These are phyloP conservation scores for Holothuria glaberrima DNA, from an alignment of 35 echinoderm and acorn worm genomes.

Conservation along the genomic window DNA sequence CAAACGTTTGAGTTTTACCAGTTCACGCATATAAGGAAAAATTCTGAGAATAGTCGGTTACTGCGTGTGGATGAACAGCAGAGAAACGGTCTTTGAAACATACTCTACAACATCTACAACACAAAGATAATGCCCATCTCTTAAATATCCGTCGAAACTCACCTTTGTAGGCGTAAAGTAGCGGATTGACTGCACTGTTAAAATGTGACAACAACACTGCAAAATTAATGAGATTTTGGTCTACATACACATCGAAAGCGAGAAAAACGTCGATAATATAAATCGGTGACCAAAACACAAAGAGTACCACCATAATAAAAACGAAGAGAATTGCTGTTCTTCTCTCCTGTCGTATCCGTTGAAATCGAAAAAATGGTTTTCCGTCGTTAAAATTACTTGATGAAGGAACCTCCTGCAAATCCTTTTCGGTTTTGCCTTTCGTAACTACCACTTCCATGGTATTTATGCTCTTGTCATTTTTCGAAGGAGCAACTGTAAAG, in stretches of 20 bases:
- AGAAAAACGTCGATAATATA: constrained; percentile 66
- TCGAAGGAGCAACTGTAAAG: neutral
- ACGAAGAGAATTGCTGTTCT: constrained; percentile 70
- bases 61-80: too few species aligned
- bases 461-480: neutral
- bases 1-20: too few species aligned
- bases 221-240: constrained; percentile 65
- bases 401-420: neutral
- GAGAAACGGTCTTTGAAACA: constrained; percentile 18
- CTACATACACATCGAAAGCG: constrained; percentile 47
- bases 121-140: constrained; percentile 2
- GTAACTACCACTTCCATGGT: neutral
- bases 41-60: too few species aligned
- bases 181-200: constrained; percentile 78
- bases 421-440: neutral
- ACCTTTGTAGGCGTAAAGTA: constrained; percentile 68
- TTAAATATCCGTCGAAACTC: constrained; percentile 69
- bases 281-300: constrained; percentile 75
- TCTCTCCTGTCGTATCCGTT: constrained; percentile 49
- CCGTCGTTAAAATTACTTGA: neutral
- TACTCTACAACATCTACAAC: neutral
- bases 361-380: neutral
- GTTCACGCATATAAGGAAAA: too few species aligned
- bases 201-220: constrained; percentile 71
- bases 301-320: constrained; percentile 77